These are phyloP conservation scores for Lepeophtheirus nordmannii DNA, from an alignment of 2,888 invertebrate species.

Conservation along the genomic window DNA sequence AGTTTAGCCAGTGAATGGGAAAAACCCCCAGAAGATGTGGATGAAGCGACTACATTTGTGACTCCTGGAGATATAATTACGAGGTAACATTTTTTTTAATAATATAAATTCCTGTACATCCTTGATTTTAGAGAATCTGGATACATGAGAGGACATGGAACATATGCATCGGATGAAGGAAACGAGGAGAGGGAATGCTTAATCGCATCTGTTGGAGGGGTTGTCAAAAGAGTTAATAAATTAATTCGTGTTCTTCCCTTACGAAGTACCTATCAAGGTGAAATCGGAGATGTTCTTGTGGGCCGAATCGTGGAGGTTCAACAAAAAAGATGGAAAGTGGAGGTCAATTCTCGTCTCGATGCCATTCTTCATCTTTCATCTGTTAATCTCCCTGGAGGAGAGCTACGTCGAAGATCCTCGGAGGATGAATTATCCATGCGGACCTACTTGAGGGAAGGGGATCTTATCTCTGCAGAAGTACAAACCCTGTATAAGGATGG, in stretches of 20 bases:
- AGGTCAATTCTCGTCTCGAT: slow-evolving; percentile 77
- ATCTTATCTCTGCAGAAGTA: slow-evolving; percentile 93
- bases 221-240: slow-evolving; percentile 84
- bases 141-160: slow-evolving; percentile 90
- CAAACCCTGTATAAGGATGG: slow-evolving; percentile 84
- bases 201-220: slow-evolving; percentile 83
- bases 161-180: slow-evolving; percentile 45
- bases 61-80: slow-evolving; percentile 24
- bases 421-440: slow-evolving; percentile 98
- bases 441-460: slow-evolving; percentile 79
- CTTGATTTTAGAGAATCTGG: slow-evolving; percentile 53
- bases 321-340: slow-evolving; percentile 62
- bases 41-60: background rate
- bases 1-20: background rate
- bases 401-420: slow-evolving; percentile 35
- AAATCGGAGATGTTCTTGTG: slow-evolving; percentile 42
- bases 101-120: background rate
- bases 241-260: slow-evolving; percentile 77
- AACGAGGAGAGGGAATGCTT: slow-evolving; percentile 36
- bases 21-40: background rate
- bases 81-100: background rate
- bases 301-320: slow-evolving; percentile 87
- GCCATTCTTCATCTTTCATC: slow-evolving; percentile 69
- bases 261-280: slow-evolving; percentile 48
- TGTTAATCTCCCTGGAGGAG: slow-evolving; percentile 81